phyloP scores from a whole-genome alignment of 2,113 vertebrate genomes.

The Mesocricetus auratus region DNA sequence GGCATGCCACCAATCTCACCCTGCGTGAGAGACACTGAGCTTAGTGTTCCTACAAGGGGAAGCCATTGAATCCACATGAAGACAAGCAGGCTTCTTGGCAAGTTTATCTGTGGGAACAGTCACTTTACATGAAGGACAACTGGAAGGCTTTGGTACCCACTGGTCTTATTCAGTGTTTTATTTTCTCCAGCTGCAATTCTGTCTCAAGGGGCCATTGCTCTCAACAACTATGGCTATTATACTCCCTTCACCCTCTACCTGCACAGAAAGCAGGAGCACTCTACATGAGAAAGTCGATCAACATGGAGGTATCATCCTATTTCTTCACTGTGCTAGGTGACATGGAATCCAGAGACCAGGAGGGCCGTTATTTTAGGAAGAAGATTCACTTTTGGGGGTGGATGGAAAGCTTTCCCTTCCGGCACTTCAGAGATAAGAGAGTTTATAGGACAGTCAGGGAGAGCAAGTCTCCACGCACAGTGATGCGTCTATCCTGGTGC shows the following conservation, averaged over 20 bases:
- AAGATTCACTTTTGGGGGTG: slow-evolving; percentile 79
- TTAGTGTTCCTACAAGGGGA: neutral
- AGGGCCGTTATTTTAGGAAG: slow-evolving; percentile 76
- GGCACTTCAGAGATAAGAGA: neutral
- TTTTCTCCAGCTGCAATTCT: slow-evolving; percentile 59
- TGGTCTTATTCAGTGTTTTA: neutral
- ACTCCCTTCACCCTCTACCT: slow-evolving; percentile 34
- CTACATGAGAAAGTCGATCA: slow-evolving; percentile 74
- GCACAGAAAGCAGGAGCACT: slow-evolving; percentile 62
- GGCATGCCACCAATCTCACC: neutral
- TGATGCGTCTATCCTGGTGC: neutral
- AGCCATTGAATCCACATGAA: neutral
- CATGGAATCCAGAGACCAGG: slow-evolving; percentile 57
- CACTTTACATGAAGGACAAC: neutral
- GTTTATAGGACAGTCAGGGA: neutral
- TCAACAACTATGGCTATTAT: slow-evolving; percentile 70
- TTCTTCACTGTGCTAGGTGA: slow-evolving; percentile 71
- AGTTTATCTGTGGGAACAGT: neutral
- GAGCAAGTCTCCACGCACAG: neutral
- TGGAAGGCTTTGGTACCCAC: neutral
- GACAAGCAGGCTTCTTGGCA: neutral
- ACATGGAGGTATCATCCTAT: slow-evolving; percentile 77
- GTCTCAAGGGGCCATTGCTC: slow-evolving; percentile 58
- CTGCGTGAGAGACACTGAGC: neutral
- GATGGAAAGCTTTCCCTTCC: slow-evolving; percentile 43